Conservation (phyloP, 2,113 vertebrate genomes). For the Hippoglossus stenolepis region DNA sequence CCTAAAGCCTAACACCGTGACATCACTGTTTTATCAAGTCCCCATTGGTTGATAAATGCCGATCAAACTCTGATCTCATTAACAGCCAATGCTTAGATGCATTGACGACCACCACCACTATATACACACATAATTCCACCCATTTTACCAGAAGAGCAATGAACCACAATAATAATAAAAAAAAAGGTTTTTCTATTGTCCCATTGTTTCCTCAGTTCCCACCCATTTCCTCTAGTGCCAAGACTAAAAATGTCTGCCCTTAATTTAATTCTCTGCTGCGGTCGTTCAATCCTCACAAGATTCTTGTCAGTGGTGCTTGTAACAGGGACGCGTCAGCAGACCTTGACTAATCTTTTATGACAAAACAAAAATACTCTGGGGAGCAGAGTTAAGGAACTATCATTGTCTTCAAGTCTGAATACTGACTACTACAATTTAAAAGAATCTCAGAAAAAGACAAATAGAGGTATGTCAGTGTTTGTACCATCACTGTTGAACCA, state of each 20-base stretch:
- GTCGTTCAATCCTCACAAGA: constrained; percentile 37
- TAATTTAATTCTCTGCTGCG: constrained; percentile 33
- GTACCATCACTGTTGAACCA: too few relatives aligned
- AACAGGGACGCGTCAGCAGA: constrained; percentile 42
- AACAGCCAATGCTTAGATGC: constrained; percentile 2
- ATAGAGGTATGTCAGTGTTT: too few relatives aligned
- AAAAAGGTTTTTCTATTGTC: constrained; percentile 41
- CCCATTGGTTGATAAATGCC: not conserved
- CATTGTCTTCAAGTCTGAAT: constrained; percentile 3
- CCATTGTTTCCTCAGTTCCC: constrained; percentile 41
- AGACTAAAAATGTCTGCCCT: constrained; percentile 17
- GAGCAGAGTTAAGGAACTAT: constrained; percentile 1
- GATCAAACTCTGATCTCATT: not conserved
- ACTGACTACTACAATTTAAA: not conserved
- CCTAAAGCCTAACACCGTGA: not conserved
- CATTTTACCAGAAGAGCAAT: constrained; percentile 30
- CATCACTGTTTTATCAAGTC: not conserved
- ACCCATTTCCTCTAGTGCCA: constrained; percentile 52
- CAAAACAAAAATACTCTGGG: not conserved
- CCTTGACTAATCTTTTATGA: constrained; percentile 25
- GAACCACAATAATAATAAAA: not conserved
- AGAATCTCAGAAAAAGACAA: too few relatives aligned
- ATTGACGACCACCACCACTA: not conserved
- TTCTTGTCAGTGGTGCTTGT: constrained; percentile 32
- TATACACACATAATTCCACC: not conserved